These are phyloP conservation scores for Anser cygnoides DNA, from an alignment of 2,113 vertebrate genomes.

Conservation along the genomic window DNA sequence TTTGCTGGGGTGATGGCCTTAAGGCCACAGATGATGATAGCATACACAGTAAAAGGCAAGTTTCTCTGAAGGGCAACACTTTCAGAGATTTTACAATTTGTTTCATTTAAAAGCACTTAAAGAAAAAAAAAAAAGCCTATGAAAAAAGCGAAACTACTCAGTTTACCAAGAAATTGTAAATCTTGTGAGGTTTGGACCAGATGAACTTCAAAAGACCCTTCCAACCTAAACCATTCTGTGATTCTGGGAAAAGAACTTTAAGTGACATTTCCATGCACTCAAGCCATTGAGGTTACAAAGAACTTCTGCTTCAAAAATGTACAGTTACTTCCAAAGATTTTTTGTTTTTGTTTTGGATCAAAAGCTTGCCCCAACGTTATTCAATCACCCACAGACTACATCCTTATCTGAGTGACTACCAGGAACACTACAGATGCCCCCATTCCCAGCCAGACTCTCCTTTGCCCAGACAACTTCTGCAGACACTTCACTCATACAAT, in stretches of 20 bases:
- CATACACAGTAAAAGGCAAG: neutral
- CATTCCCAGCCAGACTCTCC: neutral
- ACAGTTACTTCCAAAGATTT: neutral
- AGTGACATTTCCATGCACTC: neutral
- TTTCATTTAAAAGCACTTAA: neutral
- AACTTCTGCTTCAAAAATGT: neutral
- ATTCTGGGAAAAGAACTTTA: neutral
- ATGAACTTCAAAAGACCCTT: neutral
- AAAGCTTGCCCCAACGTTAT: neutral
- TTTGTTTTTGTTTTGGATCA: neutral
- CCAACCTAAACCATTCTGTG: neutral
- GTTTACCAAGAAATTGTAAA: neutral
- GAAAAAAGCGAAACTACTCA: neutral
- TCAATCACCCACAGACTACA: neutral
- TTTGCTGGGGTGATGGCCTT: neutral
- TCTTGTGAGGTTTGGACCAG: neutral
- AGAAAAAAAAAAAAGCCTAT: neutral
- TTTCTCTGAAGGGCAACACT: neutral
- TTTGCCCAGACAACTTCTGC: neutral
- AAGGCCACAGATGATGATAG: neutral
- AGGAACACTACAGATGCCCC: neutral
- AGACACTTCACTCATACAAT: neutral
- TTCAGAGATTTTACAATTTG: neutral
- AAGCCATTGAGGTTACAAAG: neutral
- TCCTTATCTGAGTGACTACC: accelerated